These are phyloP conservation scores for Syngnathus rostellatus DNA, from an alignment of 2,797 vertebrate genomes.

Conservation along the genomic window DNA sequence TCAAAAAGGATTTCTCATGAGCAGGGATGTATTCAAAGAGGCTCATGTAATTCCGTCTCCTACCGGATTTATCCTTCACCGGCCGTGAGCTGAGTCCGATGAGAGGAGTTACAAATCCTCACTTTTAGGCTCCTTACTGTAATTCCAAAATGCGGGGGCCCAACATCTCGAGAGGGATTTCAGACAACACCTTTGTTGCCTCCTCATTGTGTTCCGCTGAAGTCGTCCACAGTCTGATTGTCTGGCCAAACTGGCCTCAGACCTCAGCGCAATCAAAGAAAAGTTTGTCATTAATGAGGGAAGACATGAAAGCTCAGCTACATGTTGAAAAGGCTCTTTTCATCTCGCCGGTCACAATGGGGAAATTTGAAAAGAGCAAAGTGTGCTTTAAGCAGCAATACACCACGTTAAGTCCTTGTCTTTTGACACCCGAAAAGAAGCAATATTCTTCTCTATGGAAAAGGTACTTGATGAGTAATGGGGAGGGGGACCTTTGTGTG, in stretches of 20 bases:
- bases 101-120: conserved; percentile 66
- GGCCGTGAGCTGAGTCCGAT: conserved; percentile 62
- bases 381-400: conserved; percentile 60
- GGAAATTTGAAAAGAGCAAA: conserved; percentile 72
- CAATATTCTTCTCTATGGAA: conserved; percentile 51
- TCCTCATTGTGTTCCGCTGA: conserved; percentile 59
- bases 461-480: conserved; percentile 48
- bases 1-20: conserved; percentile 28
- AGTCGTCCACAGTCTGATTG: conserved; percentile 65
- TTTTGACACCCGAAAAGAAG: conserved; percentile 69
- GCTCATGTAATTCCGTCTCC: conserved; percentile 41
- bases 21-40: conserved; percentile 19
- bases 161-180: conserved; percentile 68
- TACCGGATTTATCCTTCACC: conserved; percentile 46
- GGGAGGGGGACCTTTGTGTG: conserved; percentile 26
- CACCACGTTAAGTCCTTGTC: conserved; percentile 64
- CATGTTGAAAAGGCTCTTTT: conserved; percentile 66
- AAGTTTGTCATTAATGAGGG: conserved; percentile 71
- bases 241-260: conserved; percentile 58
- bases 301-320: conserved; percentile 67
- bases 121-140: conserved; percentile 64
- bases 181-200: conserved; percentile 69
- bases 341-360: conserved; percentile 64
- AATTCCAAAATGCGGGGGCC: conserved; percentile 55
- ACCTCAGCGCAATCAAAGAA: conserved; percentile 67